Conservation (phyloP, 2,888 invertebrate genomes). For the Cepaea hortensis region DNA sequence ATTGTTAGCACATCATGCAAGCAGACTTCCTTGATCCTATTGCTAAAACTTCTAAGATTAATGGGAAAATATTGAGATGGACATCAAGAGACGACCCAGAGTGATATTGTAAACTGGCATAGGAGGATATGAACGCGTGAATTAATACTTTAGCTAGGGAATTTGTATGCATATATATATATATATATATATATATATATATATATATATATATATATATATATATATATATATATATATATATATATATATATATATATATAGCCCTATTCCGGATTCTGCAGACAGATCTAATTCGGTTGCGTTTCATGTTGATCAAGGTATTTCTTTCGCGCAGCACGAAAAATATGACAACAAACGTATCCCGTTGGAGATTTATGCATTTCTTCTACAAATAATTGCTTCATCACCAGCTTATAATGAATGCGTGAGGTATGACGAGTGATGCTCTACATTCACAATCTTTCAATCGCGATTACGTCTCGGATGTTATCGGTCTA, state of each 20-base stretch:
- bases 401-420: neutral
- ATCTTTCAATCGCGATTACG: conserved; percentile 14
- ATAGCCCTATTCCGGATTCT: neutral
- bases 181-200: neutral
- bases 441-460: neutral
- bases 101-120: too few species aligned
- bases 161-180: neutral
- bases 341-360: neutral
- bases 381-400: neutral
- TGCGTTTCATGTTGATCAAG: neutral
- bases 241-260: neutral
- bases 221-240: conserved; percentile 7
- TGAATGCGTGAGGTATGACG: neutral
- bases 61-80: too few species aligned
- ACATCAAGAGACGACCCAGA: too few species aligned
- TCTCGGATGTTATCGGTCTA: neutral
- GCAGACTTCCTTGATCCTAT: too few species aligned
- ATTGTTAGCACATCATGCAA: too few species aligned
- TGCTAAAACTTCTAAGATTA: too few species aligned
- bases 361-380: neutral
- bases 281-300: neutral
- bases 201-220: conserved; percentile 1
- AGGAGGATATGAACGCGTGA: too few species aligned
- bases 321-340: neutral
- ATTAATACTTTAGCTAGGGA: neutral